phyloP scores from a whole-genome alignment of 2,113 vertebrate species.

The Pantherophis guttatus region DNA sequence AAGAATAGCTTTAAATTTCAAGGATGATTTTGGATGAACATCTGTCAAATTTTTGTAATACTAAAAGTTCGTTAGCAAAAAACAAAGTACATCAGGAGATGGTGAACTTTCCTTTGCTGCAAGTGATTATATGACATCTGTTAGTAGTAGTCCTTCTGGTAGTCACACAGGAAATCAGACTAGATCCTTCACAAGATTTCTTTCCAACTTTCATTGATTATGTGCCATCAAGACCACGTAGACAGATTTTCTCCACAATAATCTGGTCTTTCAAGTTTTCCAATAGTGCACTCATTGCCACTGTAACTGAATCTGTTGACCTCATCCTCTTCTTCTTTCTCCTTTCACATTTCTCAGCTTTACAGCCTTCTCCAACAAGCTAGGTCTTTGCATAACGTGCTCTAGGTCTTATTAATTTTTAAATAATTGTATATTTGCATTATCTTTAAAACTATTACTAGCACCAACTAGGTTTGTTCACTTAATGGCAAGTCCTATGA shows the following conservation, averaged over 20 bases:
- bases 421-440: not conserved
- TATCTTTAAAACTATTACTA: not conserved
- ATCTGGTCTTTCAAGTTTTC: not conserved
- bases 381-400: not conserved
- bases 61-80: too few species aligned
- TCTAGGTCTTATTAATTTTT: not conserved
- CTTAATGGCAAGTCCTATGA: not conserved
- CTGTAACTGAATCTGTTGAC: not conserved
- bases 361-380: not conserved
- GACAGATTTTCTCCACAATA: not conserved
- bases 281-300: not conserved
- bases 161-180: not conserved
- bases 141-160: too few species aligned
- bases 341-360: not conserved
- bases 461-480: not conserved
- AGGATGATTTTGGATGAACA: too few species aligned
- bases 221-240: not conserved
- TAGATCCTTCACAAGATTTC: not conserved
- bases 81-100: too few species aligned
- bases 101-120: too few species aligned
- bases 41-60: too few species aligned
- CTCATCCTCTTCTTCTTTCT: not conserved
- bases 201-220: not conserved
- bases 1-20: too few species aligned
- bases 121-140: too few species aligned